A percentile compares a stretch with the other conserved stretches of the same genome.
Evolutionary conservation across 23 tunicate species (phyloP).

Genomic region (Styela clava): DNA sequence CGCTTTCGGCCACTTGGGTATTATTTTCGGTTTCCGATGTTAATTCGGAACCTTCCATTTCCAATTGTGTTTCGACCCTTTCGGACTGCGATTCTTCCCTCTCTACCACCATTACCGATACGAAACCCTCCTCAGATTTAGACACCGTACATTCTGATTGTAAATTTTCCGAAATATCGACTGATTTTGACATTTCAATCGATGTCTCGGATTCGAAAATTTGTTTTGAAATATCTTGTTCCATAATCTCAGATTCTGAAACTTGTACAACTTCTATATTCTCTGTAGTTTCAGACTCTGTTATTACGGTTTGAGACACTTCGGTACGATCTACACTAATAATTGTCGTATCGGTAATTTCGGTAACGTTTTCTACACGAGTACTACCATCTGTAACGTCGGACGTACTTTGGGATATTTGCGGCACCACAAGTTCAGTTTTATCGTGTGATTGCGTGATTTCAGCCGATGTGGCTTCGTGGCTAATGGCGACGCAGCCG

Average conservation of each 20-base stretch:
- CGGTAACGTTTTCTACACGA: background rate
- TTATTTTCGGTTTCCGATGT: background rate
- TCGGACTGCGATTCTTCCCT: background rate
- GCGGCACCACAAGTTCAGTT: constrained; percentile 2
- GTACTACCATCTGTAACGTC: constrained; percentile 11
- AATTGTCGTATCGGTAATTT: background rate
- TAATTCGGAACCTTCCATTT: background rate
- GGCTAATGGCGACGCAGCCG: constrained; percentile 25
- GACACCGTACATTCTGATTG: constrained; percentile 7
- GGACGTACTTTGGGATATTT: constrained; percentile 33
- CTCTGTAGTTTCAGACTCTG: background rate
- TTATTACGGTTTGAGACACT: background rate
- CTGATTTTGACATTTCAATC: background rate
- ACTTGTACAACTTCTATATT: background rate
- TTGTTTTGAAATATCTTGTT: background rate
- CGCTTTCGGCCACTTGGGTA: constrained; percentile 25
- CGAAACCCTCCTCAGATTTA: constrained; percentile 14
- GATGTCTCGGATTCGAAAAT: background rate
- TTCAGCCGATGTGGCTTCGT: background rate
- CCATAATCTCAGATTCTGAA: background rate
- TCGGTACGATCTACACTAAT: background rate
- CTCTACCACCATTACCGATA: constrained; percentile 1
- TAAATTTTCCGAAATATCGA: background rate
- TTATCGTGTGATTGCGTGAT: background rate
- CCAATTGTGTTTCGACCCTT: background rate